Evolutionary conservation across 2,113 vertebrate genomes (phyloP).

Genomic region (Phylloscopus trochiloides): DNA sequence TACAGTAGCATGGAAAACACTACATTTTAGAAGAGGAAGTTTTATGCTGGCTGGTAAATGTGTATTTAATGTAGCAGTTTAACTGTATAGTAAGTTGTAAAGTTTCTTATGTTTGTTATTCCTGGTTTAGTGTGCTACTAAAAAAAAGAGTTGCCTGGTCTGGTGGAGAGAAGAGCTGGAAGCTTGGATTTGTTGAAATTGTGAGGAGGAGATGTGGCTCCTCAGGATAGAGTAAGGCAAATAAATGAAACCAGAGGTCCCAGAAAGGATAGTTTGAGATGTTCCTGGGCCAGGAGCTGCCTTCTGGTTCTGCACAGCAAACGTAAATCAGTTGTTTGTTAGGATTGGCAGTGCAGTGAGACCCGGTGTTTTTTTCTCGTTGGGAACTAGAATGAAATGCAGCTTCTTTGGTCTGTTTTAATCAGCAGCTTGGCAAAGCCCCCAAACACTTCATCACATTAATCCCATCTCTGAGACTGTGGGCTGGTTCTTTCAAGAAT

Average conservation of each 20-base stretch:
- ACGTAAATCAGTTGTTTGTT: background rate
- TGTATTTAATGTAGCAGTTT: background rate
- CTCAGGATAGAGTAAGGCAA: background rate
- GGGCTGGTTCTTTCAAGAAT: background rate
- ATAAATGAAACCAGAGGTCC: background rate
- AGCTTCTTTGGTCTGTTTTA: background rate
- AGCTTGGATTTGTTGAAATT: background rate
- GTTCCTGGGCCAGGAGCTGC: background rate
- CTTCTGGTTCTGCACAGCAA: background rate
- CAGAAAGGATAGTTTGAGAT: rapidly evolving
- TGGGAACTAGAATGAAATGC: background rate
- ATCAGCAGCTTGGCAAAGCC: background rate
- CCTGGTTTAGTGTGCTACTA: rapidly evolving
- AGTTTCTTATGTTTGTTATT: background rate
- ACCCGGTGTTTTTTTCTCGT: background rate
- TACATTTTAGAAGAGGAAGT: background rate
- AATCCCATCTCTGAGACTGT: background rate
- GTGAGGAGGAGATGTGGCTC: background rate
- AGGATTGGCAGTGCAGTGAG: background rate
- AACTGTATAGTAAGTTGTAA: rapidly evolving
- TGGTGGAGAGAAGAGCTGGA: background rate
- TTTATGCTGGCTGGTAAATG: background rate
- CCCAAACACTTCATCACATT: background rate
- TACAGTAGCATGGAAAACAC: rapidly evolving
- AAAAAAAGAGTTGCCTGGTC: rapidly evolving